phyloP scores from a whole-genome alignment of 2,113 vertebrate species.

The Tretioscincus oriximinensis region DNA sequence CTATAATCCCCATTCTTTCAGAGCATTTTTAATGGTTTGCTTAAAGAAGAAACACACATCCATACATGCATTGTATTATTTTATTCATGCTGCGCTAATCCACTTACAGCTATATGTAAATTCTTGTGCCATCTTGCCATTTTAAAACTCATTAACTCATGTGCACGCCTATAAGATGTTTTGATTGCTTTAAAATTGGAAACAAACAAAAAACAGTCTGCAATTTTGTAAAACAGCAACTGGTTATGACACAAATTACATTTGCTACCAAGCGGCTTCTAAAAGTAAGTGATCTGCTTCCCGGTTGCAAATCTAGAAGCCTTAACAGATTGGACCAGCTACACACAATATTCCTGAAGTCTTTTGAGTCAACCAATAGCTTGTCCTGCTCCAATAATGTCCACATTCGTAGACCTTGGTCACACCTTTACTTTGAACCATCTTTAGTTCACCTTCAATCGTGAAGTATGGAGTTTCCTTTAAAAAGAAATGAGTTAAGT shows the following conservation, averaged over 20 bases:
- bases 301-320: not conserved
- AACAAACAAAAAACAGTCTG: not conserved
- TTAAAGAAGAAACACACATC: not conserved
- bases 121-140: not conserved
- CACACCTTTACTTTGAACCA: too few relatives aligned
- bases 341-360: too few relatives aligned
- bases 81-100: constrained; percentile 4
- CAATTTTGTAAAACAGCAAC: not conserved
- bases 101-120: constrained; percentile 9
- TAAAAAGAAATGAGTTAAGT: too few relatives aligned
- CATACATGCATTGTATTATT: too few relatives aligned
- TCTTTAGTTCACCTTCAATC: too few relatives aligned
- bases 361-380: too few relatives aligned
- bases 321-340: not conserved
- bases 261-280: not conserved
- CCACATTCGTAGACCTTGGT: too few relatives aligned
- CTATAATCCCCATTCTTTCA: not conserved
- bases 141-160: not conserved
- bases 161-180: not conserved
- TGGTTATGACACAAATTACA: not conserved
- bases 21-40: not conserved
- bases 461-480: too few relatives aligned
- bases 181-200: not conserved
- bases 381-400: too few relatives aligned
- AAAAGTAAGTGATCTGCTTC: not conserved